Conservation (phyloP, 2,888 invertebrate genomes). For the Terebella lapidaria region DNA sequence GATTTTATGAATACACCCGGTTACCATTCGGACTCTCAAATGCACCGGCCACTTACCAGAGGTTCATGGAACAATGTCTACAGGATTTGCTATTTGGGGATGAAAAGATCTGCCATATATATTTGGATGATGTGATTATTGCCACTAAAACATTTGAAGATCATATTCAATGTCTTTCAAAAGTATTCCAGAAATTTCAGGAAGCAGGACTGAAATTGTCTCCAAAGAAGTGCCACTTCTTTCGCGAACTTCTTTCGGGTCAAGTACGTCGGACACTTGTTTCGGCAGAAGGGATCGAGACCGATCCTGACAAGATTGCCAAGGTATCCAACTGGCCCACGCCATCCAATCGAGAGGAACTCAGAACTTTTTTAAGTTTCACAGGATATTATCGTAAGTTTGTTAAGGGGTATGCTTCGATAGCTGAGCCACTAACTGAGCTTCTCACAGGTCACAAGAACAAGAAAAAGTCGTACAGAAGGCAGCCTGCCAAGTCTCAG, state of each 20-base stretch:
- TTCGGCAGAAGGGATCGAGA: not conserved
- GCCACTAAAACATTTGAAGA: not conserved
- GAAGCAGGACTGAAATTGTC: not conserved
- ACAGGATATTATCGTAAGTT: not conserved
- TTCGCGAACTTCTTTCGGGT: too few relatives aligned
- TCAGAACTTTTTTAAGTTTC: not conserved
- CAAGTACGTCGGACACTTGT: not conserved
- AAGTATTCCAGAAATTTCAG: not conserved
- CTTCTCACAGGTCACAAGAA: not conserved
- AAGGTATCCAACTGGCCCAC: not conserved
- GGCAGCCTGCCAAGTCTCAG: not conserved
- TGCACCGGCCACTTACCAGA: constrained; percentile 5
- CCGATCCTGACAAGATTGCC: not conserved
- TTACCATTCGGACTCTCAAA: constrained; percentile 1
- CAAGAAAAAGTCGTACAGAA: not conserved
- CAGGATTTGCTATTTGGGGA: not conserved
- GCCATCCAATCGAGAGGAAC: not conserved
- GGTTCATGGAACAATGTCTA: constrained; percentile 4
- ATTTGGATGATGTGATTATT: constrained; percentile 4
- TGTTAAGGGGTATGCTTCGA: not conserved
- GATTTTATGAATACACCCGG: not conserved
- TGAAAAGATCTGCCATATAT: not conserved
- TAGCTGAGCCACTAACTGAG: not conserved
- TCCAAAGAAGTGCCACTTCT: too few relatives aligned
- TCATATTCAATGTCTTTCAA: not conserved